Conservation (phyloP, 2,113 vertebrate genomes). For the Periophthalmodon schlosseri region DNA sequence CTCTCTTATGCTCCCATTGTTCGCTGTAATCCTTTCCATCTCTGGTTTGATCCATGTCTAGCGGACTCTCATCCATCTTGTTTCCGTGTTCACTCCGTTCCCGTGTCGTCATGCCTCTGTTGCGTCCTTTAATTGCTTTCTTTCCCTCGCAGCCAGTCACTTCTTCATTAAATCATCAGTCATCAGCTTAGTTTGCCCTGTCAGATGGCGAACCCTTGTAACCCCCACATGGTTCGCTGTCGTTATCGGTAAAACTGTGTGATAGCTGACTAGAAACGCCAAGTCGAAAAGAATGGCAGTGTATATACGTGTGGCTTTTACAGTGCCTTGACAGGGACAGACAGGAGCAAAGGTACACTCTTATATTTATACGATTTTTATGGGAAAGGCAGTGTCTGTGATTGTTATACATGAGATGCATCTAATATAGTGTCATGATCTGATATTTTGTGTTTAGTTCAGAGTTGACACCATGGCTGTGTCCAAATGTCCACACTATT, state of each 20-base stretch:
- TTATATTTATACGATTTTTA: neutral
- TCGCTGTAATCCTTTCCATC: constrained; percentile 51
- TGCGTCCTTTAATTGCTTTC: constrained; percentile 61
- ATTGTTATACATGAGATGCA: neutral
- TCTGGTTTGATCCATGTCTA: constrained; percentile 51
- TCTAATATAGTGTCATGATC: neutral
- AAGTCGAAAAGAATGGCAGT: constrained; percentile 21
- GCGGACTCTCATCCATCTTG: constrained; percentile 58
- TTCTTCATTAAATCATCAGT: constrained; percentile 67
- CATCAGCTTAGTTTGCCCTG: constrained; percentile 44
- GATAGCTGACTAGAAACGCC: constrained; percentile 45
- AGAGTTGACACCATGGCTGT: no score
- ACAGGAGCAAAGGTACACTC: constrained; percentile 1
- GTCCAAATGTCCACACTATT: no score
- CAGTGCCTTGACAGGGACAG: neutral
- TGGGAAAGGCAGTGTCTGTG: neutral
- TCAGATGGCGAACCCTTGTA: constrained; percentile 36
- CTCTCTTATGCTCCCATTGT: constrained; percentile 41
- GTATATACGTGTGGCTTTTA: constrained; percentile 7
- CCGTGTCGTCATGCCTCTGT: constrained; percentile 25
- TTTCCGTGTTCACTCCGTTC: constrained; percentile 15
- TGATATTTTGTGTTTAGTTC: no score
- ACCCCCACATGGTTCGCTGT: constrained; percentile 3
- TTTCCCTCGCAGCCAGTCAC: constrained; percentile 53
- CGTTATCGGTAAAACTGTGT: constrained; percentile 45